phyloP scores from a whole-genome alignment of 2,888 invertebrate genomes.

The Pristionchus maxplancki region DNA sequence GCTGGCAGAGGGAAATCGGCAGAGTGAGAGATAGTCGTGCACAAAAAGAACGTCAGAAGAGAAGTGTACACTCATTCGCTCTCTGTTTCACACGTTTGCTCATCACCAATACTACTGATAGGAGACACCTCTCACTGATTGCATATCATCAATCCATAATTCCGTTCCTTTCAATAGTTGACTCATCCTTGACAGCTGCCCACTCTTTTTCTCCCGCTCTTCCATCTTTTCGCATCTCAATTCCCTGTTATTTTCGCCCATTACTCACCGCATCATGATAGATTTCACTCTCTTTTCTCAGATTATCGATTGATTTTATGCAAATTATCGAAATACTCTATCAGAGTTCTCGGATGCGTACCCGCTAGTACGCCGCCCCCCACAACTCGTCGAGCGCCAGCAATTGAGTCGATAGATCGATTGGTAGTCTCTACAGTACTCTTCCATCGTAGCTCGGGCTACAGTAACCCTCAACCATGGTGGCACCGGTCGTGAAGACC shows the following conservation, averaged over 20 bases:
- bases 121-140: not conserved
- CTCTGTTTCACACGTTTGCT: slow-evolving; percentile 23
- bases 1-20: slow-evolving; percentile 32
- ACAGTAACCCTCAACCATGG: slow-evolving; percentile 45
- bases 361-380: slow-evolving; percentile 30
- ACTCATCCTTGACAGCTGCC: slow-evolving; percentile 15
- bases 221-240: slow-evolving; percentile 17
- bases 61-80: not conserved
- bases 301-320: not conserved
- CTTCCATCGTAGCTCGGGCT: slow-evolving; percentile 14
- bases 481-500: slow-evolving; percentile 48
- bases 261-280: slow-evolving; percentile 38
- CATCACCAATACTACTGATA: slow-evolving; percentile 19
- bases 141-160: not conserved
- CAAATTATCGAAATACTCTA: not conserved
- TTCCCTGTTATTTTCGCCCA: slow-evolving; percentile 18
- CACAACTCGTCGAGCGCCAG: not conserved
- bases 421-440: slow-evolving; percentile 27
- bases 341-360: slow-evolving; percentile 17
- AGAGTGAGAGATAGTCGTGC: slow-evolving; percentile 16
- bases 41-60: slow-evolving; percentile 19
- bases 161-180: slow-evolving; percentile 10
- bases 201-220: not conserved
- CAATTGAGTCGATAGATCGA: not conserved
- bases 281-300: not conserved